Base-by-base conservation (phyloP, 2,797 vertebrate species). In the Hippocampus kuda region DNA sequence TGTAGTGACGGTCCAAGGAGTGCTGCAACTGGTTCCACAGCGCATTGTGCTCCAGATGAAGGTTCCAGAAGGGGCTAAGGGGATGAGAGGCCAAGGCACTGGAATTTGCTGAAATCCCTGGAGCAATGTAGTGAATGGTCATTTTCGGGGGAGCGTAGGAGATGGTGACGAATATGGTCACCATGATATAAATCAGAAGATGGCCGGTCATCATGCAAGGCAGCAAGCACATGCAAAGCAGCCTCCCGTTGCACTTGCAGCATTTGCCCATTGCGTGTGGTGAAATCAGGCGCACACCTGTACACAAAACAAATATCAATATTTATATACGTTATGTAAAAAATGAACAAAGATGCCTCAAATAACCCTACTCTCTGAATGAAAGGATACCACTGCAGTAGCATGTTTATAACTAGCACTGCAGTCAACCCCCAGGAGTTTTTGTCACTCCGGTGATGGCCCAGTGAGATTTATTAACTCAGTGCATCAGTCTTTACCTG, bases 141-240 rank as follows among this genome's bases (percentile, higher is more conserved):
- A 91, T 77, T 72, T 87, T 86, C 0, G 90, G 88, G 3, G 90
- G 91, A 10, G 78, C 61, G 74, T 91, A 91, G 72, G 90, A 89
- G 56, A 92, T 83, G 74, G 91, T 90, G 72, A 92, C 84, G 41
- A 91, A 91, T 78, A 92, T 85, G 68, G 90, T 86, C 62, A 92
- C 89, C 79, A 89, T 71, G 68, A 92, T 75, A 41, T 92, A 92
- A 65, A 92, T 69, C 65, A 92, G 70, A 63, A 92, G 90, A 75
- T 92, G 91, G 68, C 88, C 86, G 22, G 91, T 89, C 90, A 92
- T 91, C 86, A 92, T 84, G 77, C 84, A 92, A n/a, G 91, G 91
- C 49, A 92, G 85, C 67, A 92, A 80, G 74, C 88, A 92, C 81
- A 92, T 82, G 85, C 91, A 92, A 60, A 92, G 75, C 65, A 91